Conservation (phyloP, 2,797 vertebrate genomes). For the Mareca strepera region DNA sequence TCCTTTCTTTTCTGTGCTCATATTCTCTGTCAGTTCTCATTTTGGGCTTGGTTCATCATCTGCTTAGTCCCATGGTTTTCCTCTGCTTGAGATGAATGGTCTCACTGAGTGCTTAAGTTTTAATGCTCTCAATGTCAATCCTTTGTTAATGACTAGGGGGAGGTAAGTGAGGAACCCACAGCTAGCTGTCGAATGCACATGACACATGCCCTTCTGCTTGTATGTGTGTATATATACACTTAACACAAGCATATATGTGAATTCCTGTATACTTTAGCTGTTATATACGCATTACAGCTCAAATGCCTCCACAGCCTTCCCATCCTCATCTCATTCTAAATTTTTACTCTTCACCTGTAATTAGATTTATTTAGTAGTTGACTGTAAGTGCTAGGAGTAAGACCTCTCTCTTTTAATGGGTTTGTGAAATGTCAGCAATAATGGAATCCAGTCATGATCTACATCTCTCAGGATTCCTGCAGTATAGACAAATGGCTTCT, state of each 20-base stretch:
- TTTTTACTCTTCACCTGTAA: background rate
- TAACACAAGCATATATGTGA: background rate
- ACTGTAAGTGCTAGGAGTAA: background rate
- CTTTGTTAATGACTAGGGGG: background rate
- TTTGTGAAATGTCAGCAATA: constrained; percentile 35
- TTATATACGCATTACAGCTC: background rate
- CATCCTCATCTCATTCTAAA: background rate
- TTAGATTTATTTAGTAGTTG: background rate
- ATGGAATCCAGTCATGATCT: constrained; percentile 21
- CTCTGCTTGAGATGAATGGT: background rate
- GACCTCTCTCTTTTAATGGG: constrained; percentile 1
- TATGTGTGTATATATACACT: background rate
- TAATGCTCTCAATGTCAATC: background rate
- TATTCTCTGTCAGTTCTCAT: background rate
- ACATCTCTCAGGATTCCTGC: background rate
- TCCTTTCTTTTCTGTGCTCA: background rate
- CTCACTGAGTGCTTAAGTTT: background rate
- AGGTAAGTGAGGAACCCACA: background rate
- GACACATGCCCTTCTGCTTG: background rate
- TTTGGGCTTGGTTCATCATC: background rate
- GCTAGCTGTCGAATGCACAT: background rate
- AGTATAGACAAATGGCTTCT: constrained; percentile 1
- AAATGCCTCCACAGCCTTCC: background rate
- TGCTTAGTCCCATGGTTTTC: background rate
- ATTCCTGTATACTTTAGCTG: background rate